Percentiles rank a stretch among this genome's conserved stretches.
Conservation (phyloP, 2,113 vertebrate genomes). For the Numenius arquata region DNA sequence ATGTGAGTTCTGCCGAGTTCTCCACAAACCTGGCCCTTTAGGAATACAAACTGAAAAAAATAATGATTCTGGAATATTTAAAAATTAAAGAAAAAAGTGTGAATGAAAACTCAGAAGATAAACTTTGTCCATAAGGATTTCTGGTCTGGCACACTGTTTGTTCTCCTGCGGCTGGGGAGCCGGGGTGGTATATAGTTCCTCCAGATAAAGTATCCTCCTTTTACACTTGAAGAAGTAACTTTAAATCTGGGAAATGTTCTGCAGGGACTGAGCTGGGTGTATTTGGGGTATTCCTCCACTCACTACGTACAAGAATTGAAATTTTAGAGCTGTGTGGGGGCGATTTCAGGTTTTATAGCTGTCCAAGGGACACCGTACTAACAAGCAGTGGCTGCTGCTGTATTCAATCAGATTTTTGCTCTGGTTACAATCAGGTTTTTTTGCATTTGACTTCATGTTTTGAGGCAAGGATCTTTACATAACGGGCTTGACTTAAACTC, state of each 20-base stretch:
- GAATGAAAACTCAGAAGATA: slow-evolving; percentile 39
- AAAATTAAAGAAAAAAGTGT: slow-evolving; percentile 22
- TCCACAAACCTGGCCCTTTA: slow-evolving; percentile 59
- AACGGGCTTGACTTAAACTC: neutral
- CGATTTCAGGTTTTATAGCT: neutral
- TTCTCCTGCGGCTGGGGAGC: slow-evolving; percentile 5
- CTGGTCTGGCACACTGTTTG: slow-evolving; percentile 58
- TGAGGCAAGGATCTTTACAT: neutral
- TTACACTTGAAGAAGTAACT: slow-evolving; percentile 61
- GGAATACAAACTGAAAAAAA: slow-evolving; percentile 28
- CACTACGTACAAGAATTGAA: neutral
- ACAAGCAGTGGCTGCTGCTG: neutral
- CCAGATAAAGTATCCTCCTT: slow-evolving; percentile 2
- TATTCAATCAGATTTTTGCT: slow-evolving; percentile 26
- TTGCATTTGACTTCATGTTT: neutral
- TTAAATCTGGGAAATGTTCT: slow-evolving; percentile 24
- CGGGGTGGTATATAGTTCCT: neutral
- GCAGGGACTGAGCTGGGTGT: slow-evolving; percentile 10
- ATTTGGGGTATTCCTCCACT: slow-evolving; percentile 10
- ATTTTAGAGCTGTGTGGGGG: neutral
- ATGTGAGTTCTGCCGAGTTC: slow-evolving; percentile 36
- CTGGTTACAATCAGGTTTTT: slow-evolving; percentile 17
- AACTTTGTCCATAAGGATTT: slow-evolving; percentile 27
- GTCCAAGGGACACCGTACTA: neutral
- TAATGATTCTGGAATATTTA: neutral